A percentile compares a stretch with the other conserved stretches of the same genome.
Conservation (phyloP, 2,113 vertebrate species). For the Peucedramus taeniatus region DNA sequence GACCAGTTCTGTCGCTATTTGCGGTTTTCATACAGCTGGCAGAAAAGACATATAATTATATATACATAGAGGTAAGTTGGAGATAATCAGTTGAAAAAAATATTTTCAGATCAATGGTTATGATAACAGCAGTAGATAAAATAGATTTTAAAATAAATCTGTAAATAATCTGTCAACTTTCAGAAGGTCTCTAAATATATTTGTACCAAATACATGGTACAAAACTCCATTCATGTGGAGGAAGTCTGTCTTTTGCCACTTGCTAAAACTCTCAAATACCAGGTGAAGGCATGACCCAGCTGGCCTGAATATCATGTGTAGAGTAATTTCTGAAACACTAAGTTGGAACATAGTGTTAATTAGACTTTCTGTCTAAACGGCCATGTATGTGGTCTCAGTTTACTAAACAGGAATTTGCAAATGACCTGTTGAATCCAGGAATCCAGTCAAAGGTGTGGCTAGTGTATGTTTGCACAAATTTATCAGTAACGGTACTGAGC, state of each 20-base stretch:
- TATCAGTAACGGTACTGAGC: neutral
- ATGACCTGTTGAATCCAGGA: no score
- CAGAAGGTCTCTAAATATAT: neutral
- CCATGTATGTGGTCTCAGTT: neutral
- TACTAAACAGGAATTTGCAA: neutral
- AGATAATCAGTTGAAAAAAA: neutral
- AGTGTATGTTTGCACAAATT: neutral
- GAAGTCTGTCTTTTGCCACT: neutral
- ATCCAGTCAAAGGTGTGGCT: neutral
- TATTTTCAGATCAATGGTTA: neutral
- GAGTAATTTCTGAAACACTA: neutral
- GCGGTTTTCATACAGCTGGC: conserved; percentile 89
- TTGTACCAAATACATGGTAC: neutral
- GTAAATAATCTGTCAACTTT: neutral
- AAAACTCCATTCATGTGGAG: neutral
- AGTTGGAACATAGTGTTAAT: neutral
- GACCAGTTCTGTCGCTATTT: conserved; percentile 87
- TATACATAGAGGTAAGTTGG: conserved; percentile 87
- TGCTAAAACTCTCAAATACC: neutral
- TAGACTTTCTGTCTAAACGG: neutral
- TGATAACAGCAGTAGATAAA: neutral
- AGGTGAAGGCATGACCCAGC: neutral
- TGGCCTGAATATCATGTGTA: neutral
- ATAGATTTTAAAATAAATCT: neutral
- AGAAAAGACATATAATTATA: conserved; percentile 87